Evolutionary conservation across 2,113 vertebrate species (phyloP).

Genomic region (Callorhinus ursinus): DNA sequence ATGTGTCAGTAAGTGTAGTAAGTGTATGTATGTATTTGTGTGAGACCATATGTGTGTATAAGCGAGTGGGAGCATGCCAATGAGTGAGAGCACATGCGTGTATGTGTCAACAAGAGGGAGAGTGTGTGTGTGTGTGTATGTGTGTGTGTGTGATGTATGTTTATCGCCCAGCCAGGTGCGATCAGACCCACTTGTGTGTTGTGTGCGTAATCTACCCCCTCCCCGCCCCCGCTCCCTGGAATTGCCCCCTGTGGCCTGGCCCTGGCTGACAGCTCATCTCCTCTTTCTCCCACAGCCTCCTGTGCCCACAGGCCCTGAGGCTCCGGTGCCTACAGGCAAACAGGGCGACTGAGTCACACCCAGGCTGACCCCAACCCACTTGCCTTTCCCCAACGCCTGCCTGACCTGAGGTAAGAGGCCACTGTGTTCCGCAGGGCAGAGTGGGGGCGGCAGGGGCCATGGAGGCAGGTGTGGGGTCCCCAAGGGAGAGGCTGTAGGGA

Average conservation of each 20-base stretch:
- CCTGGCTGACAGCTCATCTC: background rate
- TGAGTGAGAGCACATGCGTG: background rate
- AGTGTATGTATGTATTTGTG: background rate
- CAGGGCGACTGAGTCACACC: background rate
- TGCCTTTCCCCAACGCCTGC: background rate
- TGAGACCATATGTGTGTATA: background rate
- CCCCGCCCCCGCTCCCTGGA: background rate
- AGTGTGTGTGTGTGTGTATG: no score
- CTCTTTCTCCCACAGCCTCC: constrained; percentile 58
- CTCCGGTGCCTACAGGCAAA: background rate
- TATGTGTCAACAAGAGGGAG: background rate
- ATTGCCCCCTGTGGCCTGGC: rapidly evolving
- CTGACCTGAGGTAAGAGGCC: constrained; percentile 56
- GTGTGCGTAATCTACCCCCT: no score
- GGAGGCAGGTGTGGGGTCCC: background rate
- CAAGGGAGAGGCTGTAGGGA: background rate
- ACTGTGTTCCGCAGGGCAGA: background rate
- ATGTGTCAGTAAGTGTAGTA: background rate
- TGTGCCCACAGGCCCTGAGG: constrained; percentile 20
- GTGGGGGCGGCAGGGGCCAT: background rate
- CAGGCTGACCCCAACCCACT: background rate
- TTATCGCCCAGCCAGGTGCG: background rate
- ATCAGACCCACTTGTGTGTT: background rate
- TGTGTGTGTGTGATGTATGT: background rate
- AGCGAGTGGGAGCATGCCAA: background rate